phyloP scores from a whole-genome alignment of 1,140 invertebrate species.

The Gryllus bimaculatus region DNA sequence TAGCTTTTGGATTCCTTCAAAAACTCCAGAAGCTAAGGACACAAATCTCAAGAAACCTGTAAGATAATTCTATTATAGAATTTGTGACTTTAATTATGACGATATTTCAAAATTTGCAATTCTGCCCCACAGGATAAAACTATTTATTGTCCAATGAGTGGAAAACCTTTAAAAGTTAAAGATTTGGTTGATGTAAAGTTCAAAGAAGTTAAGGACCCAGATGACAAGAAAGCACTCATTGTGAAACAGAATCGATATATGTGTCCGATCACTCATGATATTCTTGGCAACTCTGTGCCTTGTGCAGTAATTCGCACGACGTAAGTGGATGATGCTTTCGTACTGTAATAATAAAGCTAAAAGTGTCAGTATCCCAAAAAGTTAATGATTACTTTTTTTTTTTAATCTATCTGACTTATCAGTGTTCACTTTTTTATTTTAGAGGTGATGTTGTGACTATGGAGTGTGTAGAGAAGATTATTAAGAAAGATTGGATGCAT shows the following conservation, averaged over 20 bases:
- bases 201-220: constrained; percentile 75
- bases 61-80: constrained; percentile 26
- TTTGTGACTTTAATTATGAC: background rate
- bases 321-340: constrained; percentile 45
- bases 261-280: constrained; percentile 95
- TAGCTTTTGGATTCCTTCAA: constrained; percentile 95
- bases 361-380: background rate
- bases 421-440: constrained; percentile 28
- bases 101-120: background rate
- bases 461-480: constrained; percentile 93
- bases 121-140: constrained; percentile 52
- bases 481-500: constrained; percentile 95
- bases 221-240: constrained; percentile 71
- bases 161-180: constrained; percentile 79
- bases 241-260: constrained; percentile 85
- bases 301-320: constrained; percentile 85
- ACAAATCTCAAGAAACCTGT: constrained; percentile 71
- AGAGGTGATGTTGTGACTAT: constrained; percentile 93
- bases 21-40: constrained; percentile 77
- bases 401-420: constrained; percentile 2
- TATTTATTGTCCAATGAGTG: constrained; percentile 91
- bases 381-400: background rate
- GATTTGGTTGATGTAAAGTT: constrained; percentile 93
- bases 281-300: constrained; percentile 87
- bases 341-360: background rate